These are phyloP conservation scores for Coelopa frigida DNA, from an alignment of 1,140 invertebrate species.

Conservation along the genomic window DNA sequence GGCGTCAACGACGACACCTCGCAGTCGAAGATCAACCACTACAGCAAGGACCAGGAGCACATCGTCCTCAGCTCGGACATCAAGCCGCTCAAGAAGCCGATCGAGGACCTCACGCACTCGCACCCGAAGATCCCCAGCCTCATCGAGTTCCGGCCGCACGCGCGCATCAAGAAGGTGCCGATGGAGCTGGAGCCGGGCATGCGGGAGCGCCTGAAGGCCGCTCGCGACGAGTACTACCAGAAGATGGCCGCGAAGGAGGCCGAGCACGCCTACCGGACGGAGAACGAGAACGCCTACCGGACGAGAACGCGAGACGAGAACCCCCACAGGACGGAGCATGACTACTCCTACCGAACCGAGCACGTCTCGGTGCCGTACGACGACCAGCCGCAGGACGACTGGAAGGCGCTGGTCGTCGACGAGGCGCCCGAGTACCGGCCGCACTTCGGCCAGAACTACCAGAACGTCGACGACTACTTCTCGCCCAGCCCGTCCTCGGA, in stretches of 20 bases:
- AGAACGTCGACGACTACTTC: constrained; percentile 27
- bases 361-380: constrained; percentile 13
- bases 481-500: constrained; percentile 15
- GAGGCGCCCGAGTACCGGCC: constrained; percentile 29
- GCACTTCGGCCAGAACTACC: constrained; percentile 20
- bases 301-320: no score
- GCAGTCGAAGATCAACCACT: constrained; percentile 44
- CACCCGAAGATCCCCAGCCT: constrained; percentile 39
- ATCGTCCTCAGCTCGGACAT: constrained; percentile 43
- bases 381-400: constrained; percentile 30
- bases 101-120: constrained; percentile 36
- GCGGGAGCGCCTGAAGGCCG: constrained; percentile 26
- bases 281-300: no score
- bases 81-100: constrained; percentile 32
- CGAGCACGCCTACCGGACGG: not conserved
- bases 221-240: constrained; percentile 36
- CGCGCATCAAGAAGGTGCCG: constrained; percentile 38
- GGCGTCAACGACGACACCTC: constrained; percentile 33
- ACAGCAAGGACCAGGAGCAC: constrained; percentile 42
- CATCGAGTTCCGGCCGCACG: constrained; percentile 40
- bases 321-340: not conserved
- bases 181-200: constrained; percentile 40
- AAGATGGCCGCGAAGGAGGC: constrained; percentile 19
- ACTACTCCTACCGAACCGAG: not conserved
- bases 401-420: constrained; percentile 35